Conservation (phyloP, 2,113 vertebrate species). For the Panthera leo region DNA sequence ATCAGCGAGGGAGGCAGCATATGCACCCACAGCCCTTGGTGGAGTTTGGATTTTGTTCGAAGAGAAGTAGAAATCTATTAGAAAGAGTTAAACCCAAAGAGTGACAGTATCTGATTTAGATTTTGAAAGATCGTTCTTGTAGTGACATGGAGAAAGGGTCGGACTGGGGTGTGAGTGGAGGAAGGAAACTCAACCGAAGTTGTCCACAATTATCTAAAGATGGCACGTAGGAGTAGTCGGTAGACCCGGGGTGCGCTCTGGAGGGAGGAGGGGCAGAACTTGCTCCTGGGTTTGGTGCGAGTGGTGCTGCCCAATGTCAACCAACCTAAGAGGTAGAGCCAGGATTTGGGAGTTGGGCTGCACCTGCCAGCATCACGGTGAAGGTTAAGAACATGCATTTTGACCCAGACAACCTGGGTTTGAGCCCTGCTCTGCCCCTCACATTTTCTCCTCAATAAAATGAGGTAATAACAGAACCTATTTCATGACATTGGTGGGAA, state of each 20-base stretch:
- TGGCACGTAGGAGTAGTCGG: neutral
- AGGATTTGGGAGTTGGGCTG: neutral
- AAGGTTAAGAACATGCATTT: neutral
- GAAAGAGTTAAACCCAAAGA: neutral
- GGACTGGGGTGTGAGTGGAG: too few relatives aligned
- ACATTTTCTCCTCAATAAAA: neutral
- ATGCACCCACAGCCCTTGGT: neutral
- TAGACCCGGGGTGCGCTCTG: neutral
- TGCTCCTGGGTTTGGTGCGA: neutral
- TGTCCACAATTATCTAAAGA: neutral
- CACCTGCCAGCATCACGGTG: neutral
- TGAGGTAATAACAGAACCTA: neutral
- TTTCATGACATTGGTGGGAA: neutral
- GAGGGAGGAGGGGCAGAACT: neutral
- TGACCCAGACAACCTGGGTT: neutral
- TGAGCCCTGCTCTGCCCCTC: neutral
- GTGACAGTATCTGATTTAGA: too few relatives aligned
- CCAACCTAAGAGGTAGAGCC: neutral
- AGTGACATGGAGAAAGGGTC: neutral
- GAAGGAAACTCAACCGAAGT: neutral
- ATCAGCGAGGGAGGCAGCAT: neutral
- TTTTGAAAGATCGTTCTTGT: neutral
- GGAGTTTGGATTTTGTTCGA: neutral
- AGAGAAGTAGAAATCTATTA: neutral
- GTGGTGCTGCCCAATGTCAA: too few relatives aligned